Evolutionary conservation across 2,797 vertebrate genomes (phyloP), one percentile per base, ranked within the genome.

Genomic region (Cossypha dichroa): DNA sequence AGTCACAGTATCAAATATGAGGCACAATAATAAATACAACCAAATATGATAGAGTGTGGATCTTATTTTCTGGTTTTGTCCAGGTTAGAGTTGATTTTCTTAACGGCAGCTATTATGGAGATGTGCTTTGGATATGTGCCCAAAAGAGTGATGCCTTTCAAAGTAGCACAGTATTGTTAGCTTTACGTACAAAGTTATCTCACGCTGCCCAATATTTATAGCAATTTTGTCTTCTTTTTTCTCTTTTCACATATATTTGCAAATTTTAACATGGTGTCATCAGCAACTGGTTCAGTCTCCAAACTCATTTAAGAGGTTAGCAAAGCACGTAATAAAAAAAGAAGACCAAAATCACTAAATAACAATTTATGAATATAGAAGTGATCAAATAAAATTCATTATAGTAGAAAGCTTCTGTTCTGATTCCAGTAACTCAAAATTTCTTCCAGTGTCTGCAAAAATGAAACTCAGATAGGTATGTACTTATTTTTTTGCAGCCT

Each of bases 401-500:
- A 12, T n/a, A 68, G 26, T 41, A 64, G 59, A 16, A 90, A 72
- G 14, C 5, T 84, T 75, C 58, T 68, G 14, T 82, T 84, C 46
- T 70, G n/a, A 12, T 87, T 89, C 28, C 13, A 51, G 51, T 75
- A 58, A 11, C 62, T 67, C 54, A 56, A 29, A 74, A 69, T 56
- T 82, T 93, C 41, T 89, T 59, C n/a, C 33, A 49, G 15, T 29
- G 40, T 70, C 84, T 78, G 46, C 46, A 80, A 60, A 92, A 92
- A 56, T n/a, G 16, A 80, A 86, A 48, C 38, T 56, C 73, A 86
- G 29, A 54, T 34, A 56, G 15, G 18, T 68, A 81, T 2, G 4
- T 73, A 80, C n/a, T 45, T 52, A 41, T 55, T 75, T 96, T 83
- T n/a, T 46, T 92, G 70, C 59, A 87, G 75, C 66, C 88, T 90